Percentiles rank a stretch among this genome's conserved stretches.
phyloP scores from a whole-genome alignment of 2,888 invertebrate genomes.

The Drosophila fungiperda region DNA sequence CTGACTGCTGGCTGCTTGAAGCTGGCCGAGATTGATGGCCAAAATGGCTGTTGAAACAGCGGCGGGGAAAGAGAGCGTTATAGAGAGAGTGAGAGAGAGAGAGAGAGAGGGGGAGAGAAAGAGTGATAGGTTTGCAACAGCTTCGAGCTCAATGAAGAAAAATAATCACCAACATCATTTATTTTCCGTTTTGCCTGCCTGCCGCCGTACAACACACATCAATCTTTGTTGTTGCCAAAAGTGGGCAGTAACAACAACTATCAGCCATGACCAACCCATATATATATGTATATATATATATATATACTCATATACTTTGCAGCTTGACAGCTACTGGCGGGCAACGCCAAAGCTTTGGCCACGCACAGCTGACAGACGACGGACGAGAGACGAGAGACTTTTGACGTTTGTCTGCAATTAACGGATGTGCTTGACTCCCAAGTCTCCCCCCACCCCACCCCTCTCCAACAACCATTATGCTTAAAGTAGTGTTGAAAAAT shows the following conservation, averaged over 20 bases:
- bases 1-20: conserved; percentile 57
- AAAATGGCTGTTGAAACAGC: conserved; percentile 79
- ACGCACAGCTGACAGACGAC: conserved; percentile 64
- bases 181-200: conserved; percentile 82
- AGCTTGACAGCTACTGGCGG: conserved; percentile 75
- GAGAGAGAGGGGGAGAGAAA: conserved; percentile 11
- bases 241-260: conserved; percentile 67
- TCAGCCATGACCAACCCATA: conserved; percentile 68
- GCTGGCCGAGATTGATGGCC: conserved; percentile 72
- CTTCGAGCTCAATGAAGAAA: conserved; percentile 82
- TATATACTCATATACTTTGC: conserved; percentile 51
- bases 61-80: conserved; percentile 20
- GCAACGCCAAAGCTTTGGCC: conserved; percentile 63
- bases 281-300: conserved; percentile 3
- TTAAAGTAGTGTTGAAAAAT: conserved; percentile 73
- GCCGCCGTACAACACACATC: conserved; percentile 80
- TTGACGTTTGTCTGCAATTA: conserved; percentile 84
- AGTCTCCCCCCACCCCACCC: neutral
- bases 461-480: neutral
- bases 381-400: conserved; percentile 72
- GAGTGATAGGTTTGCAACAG: conserved; percentile 28
- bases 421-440: conserved; percentile 62
- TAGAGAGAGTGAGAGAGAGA: neutral
- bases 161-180: conserved; percentile 84
- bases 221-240: conserved; percentile 81